These are phyloP conservation scores for Microctonus aethiopoides DNA, from an alignment of 2,888 invertebrate genomes.

Conservation along the genomic window DNA sequence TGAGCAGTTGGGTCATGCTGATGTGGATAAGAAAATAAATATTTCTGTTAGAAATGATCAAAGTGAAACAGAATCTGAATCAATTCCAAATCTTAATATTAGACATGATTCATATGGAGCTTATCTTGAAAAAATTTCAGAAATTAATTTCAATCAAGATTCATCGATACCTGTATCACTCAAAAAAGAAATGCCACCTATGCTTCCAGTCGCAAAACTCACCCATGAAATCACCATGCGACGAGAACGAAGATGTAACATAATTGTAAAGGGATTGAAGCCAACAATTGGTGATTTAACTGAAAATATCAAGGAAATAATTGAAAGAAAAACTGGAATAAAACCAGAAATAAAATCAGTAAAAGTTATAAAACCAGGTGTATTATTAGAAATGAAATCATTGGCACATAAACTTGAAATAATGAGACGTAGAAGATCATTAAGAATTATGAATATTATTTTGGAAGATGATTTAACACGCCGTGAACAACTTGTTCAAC, in stretches of 20 bases:
- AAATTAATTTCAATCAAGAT: background rate
- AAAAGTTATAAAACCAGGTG: background rate
- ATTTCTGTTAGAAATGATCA: no score
- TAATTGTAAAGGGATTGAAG: background rate
- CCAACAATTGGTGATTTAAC: background rate
- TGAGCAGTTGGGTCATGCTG: no score
- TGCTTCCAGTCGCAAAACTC: background rate
- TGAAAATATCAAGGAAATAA: background rate
- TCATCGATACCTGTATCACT: background rate
- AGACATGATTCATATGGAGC: no score
- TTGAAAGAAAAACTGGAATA: background rate
- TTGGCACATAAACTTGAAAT: background rate
- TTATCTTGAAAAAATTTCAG: background rate
- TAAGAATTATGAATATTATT: background rate
- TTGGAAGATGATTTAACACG: background rate
- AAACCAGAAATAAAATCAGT: background rate
- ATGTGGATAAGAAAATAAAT: no score
- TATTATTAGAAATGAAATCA: background rate
- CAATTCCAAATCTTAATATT: no score
- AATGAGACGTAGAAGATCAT: background rate
- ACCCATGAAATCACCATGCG: background rate
- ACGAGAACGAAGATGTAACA: background rate
- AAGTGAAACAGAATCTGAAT: no score
- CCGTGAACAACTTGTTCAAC: background rate
- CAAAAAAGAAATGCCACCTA: background rate